A percentile compares a stretch with the other conserved stretches of the same genome.
Conservation (phyloP, 2,888 invertebrate genomes). For the Myopa testacea region DNA sequence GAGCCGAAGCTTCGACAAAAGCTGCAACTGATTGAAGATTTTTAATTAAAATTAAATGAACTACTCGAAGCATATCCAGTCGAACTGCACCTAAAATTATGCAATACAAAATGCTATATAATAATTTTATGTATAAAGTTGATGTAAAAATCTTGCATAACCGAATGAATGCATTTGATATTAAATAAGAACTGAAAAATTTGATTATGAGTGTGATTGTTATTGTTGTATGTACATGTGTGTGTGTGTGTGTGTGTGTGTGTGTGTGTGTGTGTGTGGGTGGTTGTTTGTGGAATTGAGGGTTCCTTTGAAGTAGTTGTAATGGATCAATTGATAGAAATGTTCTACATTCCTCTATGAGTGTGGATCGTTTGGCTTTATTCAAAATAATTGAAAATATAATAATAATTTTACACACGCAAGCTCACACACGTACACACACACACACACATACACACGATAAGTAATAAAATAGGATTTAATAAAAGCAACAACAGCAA, state of each 20-base stretch:
- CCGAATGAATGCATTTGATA: neutral
- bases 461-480: neutral
- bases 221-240: neutral
- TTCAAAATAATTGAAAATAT: constrained; percentile 59
- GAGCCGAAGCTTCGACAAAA: too few relatives aligned
- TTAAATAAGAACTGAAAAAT: neutral
- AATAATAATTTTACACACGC: constrained; percentile 55
- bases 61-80: too few relatives aligned
- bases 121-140: too few relatives aligned
- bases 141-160: too few relatives aligned
- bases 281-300: too few relatives aligned
- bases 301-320: neutral
- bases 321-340: neutral
- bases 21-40: too few relatives aligned
- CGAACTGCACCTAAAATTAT: too few relatives aligned
- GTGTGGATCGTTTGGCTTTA: constrained; percentile 18
- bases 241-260: too few relatives aligned
- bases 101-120: too few relatives aligned
- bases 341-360: neutral
- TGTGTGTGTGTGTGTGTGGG: too few relatives aligned
- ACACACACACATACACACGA: neutral
- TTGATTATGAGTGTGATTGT: neutral
- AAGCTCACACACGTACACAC: too few relatives aligned
- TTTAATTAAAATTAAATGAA: too few relatives aligned
- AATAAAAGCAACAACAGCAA: constrained; percentile 3